phyloP scores from a whole-genome alignment of 2,888 invertebrate species.

The Malthinus seriepunctatus region DNA sequence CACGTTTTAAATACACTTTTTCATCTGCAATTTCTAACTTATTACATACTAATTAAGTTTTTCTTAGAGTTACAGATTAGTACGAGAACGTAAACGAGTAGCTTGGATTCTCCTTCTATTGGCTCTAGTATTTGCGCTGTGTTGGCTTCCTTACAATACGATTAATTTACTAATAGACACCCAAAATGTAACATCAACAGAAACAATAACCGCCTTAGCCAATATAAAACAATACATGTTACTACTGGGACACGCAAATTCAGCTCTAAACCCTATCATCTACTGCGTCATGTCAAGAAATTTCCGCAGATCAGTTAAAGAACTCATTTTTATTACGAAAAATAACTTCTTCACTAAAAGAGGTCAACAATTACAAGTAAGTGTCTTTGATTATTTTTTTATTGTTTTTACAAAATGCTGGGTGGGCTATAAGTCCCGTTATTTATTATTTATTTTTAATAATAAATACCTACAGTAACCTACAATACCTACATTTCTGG shows the following conservation, averaged over 20 bases:
- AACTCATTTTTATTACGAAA: constrained; percentile 56
- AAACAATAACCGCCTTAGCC: constrained; percentile 51
- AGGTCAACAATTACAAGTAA: constrained; percentile 38
- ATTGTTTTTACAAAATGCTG: too few relatives aligned
- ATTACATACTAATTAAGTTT: background rate
- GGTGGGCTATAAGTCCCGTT: too few relatives aligned
- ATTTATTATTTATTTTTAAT: too few relatives aligned
- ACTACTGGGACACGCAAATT: constrained; percentile 75
- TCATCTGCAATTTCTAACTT: too few relatives aligned
- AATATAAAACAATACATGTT: constrained; percentile 66
- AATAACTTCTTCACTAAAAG: constrained; percentile 42
- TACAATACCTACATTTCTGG: too few relatives aligned
- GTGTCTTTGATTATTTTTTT: constrained; percentile 18
- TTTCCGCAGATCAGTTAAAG: constrained; percentile 68
- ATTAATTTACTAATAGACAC: constrained; percentile 68
- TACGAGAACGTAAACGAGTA: constrained; percentile 72
- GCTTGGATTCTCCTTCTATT: constrained; percentile 75
- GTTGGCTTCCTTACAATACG: constrained; percentile 80
- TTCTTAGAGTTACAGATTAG: constrained; percentile 52
- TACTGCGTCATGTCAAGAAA: constrained; percentile 76
- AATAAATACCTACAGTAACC: too few relatives aligned
- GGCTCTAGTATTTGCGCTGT: constrained; percentile 74
- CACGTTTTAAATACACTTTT: too few relatives aligned
- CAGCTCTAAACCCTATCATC: constrained; percentile 76
- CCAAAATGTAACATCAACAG: constrained; percentile 46